A percentile compares a stretch with the other conserved stretches of the same genome.
Conservation (phyloP, 2,797 vertebrate species). For the Intellagama lesueurii region DNA sequence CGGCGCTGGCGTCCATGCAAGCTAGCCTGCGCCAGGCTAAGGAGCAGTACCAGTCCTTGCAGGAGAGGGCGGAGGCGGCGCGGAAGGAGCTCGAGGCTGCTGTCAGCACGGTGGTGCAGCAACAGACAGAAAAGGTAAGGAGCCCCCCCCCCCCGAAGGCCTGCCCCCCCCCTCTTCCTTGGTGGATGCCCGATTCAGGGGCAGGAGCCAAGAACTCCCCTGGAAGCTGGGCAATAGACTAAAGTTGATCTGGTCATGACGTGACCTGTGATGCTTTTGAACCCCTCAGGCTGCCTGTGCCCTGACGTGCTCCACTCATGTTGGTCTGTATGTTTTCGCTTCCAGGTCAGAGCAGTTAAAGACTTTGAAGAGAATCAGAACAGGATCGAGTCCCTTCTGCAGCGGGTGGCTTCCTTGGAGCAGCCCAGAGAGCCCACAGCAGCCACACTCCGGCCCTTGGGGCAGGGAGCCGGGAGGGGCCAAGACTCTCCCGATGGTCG, state of each 20-base stretch:
- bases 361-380: conserved; percentile 89
- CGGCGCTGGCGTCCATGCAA: conserved; percentile 71
- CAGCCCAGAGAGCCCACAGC: conserved; percentile 44
- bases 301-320: no score
- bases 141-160: not conserved
- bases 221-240: no score
- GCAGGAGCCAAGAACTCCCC: no score
- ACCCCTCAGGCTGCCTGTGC: no score
- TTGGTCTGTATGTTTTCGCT: conserved; percentile 16
- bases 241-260: no score
- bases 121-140: conserved; percentile 92
- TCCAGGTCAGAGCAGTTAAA: conserved; percentile 91
- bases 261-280: no score
- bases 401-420: conserved; percentile 74
- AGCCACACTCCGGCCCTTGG: conserved; percentile 72
- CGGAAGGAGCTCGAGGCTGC: conserved; percentile 86
- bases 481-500: conserved; percentile 54
- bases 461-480: conserved; percentile 17
- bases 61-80: conserved; percentile 79
- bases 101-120: conserved; percentile 87
- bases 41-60: conserved; percentile 86
- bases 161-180: no score
- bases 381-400: conserved; percentile 88
- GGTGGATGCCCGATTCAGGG: not conserved
- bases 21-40: conserved; percentile 81